Conservation (phyloP, 2,797 vertebrate genomes). For the Lemur catta region DNA sequence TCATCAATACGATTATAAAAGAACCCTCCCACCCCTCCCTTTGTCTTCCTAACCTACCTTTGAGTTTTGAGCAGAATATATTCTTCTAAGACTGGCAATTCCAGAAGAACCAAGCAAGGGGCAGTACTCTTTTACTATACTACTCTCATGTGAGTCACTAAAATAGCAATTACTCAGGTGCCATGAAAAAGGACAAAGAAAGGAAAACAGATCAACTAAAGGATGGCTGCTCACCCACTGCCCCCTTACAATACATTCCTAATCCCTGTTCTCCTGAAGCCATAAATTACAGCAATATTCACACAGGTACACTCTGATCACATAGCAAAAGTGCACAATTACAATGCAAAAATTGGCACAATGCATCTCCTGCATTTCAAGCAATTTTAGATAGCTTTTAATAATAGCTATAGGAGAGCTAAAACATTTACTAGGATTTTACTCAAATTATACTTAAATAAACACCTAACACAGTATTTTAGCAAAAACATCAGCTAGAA, state of each 20-base stretch:
- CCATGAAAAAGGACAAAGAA: constrained; percentile 30
- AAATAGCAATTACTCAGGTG: neutral
- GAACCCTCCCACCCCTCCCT: neutral
- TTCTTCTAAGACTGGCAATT: constrained; percentile 2
- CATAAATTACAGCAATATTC: neutral
- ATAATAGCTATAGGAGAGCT: neutral
- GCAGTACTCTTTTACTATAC: neutral
- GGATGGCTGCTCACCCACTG: neutral
- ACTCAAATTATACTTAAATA: neutral
- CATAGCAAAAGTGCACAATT: neutral
- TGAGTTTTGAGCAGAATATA: neutral
- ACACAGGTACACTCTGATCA: neutral
- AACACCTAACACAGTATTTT: neutral
- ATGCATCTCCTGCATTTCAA: neutral
- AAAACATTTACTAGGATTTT: neutral
- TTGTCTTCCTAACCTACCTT: neutral
- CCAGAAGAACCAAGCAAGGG: neutral
- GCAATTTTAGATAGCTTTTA: neutral
- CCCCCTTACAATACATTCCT: neutral
- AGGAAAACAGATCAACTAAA: neutral
- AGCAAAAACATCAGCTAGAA: constrained; percentile 2
- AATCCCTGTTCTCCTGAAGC: neutral
- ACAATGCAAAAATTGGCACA: neutral
- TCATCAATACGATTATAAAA: neutral
- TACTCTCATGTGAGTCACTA: neutral